phyloP scores from a whole-genome alignment of 2,113 vertebrate species.

The Accipiter cooperii region DNA sequence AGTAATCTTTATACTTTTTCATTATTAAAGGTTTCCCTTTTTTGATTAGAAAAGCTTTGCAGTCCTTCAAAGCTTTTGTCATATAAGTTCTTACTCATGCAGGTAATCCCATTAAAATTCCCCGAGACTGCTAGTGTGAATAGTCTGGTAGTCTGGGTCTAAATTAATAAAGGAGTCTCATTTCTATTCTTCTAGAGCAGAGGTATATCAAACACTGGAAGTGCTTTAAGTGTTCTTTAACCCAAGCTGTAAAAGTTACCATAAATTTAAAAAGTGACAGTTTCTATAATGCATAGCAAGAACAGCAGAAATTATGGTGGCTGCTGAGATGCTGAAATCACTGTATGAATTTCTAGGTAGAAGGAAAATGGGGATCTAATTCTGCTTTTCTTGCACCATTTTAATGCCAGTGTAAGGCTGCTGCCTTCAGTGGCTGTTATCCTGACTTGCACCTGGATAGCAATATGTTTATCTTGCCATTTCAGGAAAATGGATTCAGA shows the following conservation, averaged over 20 bases:
- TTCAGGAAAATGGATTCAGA: not conserved
- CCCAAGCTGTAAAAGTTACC: not conserved
- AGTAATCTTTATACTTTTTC: not conserved
- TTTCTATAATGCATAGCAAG: not conserved
- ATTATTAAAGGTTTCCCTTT: not conserved
- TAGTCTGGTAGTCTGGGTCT: not conserved
- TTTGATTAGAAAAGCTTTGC: not conserved
- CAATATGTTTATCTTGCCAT: not conserved
- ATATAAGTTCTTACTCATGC: not conserved
- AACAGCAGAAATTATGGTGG: not conserved
- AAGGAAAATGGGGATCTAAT: not conserved
- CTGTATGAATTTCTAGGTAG: not conserved
- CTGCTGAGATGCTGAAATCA: not conserved
- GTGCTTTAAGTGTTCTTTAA: constrained; percentile 31
- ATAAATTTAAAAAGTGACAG: constrained; percentile 15
- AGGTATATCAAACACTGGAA: constrained; percentile 8
- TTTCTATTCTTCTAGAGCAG: constrained; percentile 10
- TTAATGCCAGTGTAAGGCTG: not conserved
- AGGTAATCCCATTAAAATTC: constrained; percentile 11
- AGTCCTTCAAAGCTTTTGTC: not conserved
- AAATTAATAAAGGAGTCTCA: constrained; percentile 16
- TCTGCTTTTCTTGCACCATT: not conserved
- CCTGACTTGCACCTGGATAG: not conserved
- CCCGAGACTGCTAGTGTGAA: not conserved
- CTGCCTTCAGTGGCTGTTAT: not conserved